phyloP scores from a whole-genome alignment of 1,140 invertebrate species.

The Platorchestia sp. region DNA sequence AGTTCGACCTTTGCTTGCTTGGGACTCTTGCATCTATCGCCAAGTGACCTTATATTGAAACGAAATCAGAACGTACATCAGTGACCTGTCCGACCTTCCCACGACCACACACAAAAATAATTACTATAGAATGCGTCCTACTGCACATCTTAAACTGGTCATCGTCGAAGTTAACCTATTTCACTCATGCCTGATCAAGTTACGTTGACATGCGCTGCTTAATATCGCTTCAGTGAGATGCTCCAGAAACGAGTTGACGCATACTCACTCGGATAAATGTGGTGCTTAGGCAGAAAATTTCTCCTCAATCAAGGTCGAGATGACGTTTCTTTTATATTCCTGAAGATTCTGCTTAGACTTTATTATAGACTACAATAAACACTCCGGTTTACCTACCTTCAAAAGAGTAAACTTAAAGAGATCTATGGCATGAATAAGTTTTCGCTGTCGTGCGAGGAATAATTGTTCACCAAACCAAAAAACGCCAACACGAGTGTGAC shows the following conservation, averaged over 20 bases:
- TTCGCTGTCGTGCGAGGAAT: no score
- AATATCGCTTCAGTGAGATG: no score
- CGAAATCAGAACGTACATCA: slow-evolving; percentile 22
- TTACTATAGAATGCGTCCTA: not conserved
- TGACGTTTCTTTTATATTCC: no score
- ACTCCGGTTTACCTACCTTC: no score
- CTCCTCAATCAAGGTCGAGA: no score
- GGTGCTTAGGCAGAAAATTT: not conserved
- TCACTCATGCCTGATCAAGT: not conserved
- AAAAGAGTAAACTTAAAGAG: no score
- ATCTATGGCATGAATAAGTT: no score
- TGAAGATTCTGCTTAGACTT: no score
- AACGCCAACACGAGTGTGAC: no score
- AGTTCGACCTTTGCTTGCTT: not conserved
- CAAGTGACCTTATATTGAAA: slow-evolving; percentile 13
- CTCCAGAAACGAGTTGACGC: not conserved
- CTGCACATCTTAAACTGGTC: not conserved
- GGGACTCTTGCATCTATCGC: not conserved
- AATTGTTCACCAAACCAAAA: no score
- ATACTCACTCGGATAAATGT: not conserved
- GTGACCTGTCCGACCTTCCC: slow-evolving; percentile 34
- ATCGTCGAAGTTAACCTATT: not conserved
- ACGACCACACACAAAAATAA: not conserved
- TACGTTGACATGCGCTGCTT: not conserved
- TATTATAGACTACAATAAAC: no score